phyloP scores from a whole-genome alignment of 2,888 invertebrate species.

The Agrochola litura region DNA sequence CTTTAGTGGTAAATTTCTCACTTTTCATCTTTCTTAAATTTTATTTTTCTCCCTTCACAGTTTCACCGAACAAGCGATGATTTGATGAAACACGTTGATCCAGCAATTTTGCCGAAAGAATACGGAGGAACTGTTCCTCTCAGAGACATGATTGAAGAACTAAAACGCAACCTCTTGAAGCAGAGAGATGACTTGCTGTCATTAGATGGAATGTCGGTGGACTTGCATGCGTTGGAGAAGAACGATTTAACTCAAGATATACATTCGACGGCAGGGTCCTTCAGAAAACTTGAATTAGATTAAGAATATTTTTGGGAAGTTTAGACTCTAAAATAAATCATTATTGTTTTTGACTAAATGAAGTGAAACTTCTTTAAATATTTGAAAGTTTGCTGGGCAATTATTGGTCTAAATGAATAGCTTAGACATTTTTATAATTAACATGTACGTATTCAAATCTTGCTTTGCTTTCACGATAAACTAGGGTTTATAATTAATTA shows the following conservation, averaged over 20 bases:
- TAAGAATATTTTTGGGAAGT: conserved; percentile 75
- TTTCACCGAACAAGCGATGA: conserved; percentile 94
- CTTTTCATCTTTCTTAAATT: background rate
- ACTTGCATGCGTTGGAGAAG: conserved; percentile 91
- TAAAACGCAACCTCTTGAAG: conserved; percentile 92
- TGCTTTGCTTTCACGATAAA: conserved; percentile 56
- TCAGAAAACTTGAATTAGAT: conserved; percentile 96
- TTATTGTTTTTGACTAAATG: conserved; percentile 1
- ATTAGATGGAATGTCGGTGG: conserved; percentile 94
- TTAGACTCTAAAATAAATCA: conserved; percentile 20
- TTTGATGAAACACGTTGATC: conserved; percentile 93
- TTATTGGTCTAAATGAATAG: conserved; percentile 18
- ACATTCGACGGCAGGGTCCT: conserved; percentile 95
- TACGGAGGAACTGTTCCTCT: conserved; percentile 96
- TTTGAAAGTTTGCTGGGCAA: conserved; percentile 23
- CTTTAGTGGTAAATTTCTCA: background rate
- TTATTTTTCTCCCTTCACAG: conserved; percentile 80
- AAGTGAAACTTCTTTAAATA: background rate
- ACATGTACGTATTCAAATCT: conserved; percentile 34
- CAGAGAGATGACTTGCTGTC: conserved; percentile 92
- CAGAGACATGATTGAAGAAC: conserved; percentile 94
- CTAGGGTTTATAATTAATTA: conserved; percentile 41
- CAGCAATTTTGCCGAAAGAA: conserved; percentile 95
- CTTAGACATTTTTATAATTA: conserved; percentile 21
- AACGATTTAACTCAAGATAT: conserved; percentile 92